Base-by-base conservation (phyloP, 2,113 vertebrate species). In the Dipodomys ordii region DNA sequence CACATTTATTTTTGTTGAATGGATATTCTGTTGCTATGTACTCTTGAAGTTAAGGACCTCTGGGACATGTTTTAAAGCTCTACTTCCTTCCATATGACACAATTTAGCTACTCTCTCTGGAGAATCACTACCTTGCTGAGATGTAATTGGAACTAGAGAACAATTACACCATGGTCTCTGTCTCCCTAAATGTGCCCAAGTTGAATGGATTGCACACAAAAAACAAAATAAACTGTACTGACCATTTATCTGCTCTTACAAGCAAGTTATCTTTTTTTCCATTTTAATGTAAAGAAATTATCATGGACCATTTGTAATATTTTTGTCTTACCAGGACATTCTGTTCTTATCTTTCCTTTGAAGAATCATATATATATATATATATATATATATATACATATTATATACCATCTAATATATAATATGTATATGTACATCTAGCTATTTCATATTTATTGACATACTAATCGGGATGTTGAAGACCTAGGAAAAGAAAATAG, bases 81-180 rank as follows among this genome's bases (percentile, higher is more conserved):
- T 96, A n/a, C 78, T 91, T 81, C 64, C 78, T 91, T 81, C 64
- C 15, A 64, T 82, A 85, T 74, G 46, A 91, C 20, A 90, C 2
- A 68, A 6, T 73, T 90, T 60, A 85, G 49, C 25, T 32, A 28
- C 35, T 27, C 92, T 57, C 74, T 69, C 46, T 46, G 7, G 65
- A 95, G 89, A 78, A 16, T 57, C 69, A 88, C 10, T 95, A 57
- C 23, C 30, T 88, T 82, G 23, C 57, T 64, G 49, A 92, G 25
- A 32, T 88, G 88, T 78, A 88, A 32, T 8, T 39, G 22, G 65
- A 73, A 80, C 73, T 20, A 85, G 60, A 30, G 28, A 30, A 67
- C 44, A 77, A 71, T 60, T 84, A 53, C 3, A 72, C 6, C 46
- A 16, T 28, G 12, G 2, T 82, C 44, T 77, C 73, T 57, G 6